phyloP scores from a whole-genome alignment of 1,140 invertebrate species.

The Hermetia illucens region DNA sequence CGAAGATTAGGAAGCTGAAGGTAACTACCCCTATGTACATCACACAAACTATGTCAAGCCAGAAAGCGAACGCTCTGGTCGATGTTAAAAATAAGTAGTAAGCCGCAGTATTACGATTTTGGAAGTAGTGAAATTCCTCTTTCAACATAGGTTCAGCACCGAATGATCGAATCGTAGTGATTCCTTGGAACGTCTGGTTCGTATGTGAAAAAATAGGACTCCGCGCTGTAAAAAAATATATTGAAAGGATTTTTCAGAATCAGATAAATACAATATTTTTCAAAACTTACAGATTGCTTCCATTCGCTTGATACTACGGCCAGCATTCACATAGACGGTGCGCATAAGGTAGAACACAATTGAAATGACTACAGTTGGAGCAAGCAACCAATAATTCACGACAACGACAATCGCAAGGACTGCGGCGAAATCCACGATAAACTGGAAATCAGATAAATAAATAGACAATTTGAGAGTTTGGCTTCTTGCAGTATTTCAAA shows the following conservation, averaged over 20 bases:
- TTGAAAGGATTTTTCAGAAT: conserved; percentile 54
- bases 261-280: no score
- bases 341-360: conserved; percentile 38
- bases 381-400: conserved; percentile 35
- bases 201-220: conserved; percentile 70
- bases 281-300: conserved; percentile 41
- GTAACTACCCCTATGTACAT: conserved; percentile 37
- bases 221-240: conserved; percentile 32
- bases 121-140: conserved; percentile 52
- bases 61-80: conserved; percentile 39
- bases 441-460: conserved; percentile 1
- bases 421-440: conserved; percentile 1
- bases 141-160: conserved; percentile 48
- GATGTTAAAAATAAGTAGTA: conserved; percentile 51
- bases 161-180: conserved; percentile 61
- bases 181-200: conserved; percentile 54
- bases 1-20: conserved; percentile 33
- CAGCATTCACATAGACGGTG: conserved; percentile 40
- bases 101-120: conserved; percentile 40
- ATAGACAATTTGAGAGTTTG: no score
- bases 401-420: conserved; percentile 36
- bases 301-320: conserved; percentile 42
- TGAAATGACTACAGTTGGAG: conserved; percentile 35
- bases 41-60: conserved; percentile 46
- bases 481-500: no score